A percentile compares a stretch with the other conserved stretches of the same genome.
Evolutionary conservation across 1,140 invertebrate genomes (phyloP).

Genomic region (Lucilia cuprina): DNA sequence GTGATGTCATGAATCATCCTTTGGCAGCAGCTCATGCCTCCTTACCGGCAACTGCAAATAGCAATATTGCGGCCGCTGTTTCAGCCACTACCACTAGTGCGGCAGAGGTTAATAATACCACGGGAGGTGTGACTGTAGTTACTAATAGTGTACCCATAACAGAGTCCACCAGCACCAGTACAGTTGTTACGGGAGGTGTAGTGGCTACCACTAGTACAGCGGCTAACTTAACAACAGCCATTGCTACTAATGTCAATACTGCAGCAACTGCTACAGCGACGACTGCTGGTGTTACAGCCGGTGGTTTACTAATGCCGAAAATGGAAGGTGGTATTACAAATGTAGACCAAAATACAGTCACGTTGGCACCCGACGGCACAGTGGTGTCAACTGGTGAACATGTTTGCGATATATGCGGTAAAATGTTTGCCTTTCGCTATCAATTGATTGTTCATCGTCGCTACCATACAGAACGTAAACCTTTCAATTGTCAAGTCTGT

Average conservation of each 20-base stretch:
- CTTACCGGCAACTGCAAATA: slow-evolving; percentile 45
- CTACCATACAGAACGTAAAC: slow-evolving; percentile 85
- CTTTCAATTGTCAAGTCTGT: slow-evolving; percentile 84
- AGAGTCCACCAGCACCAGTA: slow-evolving; percentile 41
- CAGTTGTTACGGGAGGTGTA: slow-evolving; percentile 40
- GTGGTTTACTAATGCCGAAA: slow-evolving; percentile 65
- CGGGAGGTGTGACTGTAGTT: slow-evolving; percentile 45
- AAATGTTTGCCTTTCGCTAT: slow-evolving; percentile 85
- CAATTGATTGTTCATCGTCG: slow-evolving; percentile 81
- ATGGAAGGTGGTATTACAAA: slow-evolving; percentile 67
- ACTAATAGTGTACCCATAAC: slow-evolving; percentile 35
- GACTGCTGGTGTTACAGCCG: slow-evolving; percentile 33
- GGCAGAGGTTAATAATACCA: slow-evolving; percentile 50
- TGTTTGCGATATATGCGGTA: slow-evolving; percentile 82
- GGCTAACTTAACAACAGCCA: slow-evolving; percentile 37
- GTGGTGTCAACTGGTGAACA: slow-evolving; percentile 72
- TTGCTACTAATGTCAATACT: slow-evolving; percentile 20
- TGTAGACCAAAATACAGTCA: slow-evolving; percentile 65
- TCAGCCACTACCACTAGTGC: slow-evolving; percentile 55
- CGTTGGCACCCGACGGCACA: slow-evolving; percentile 64
- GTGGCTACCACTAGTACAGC: slow-evolving; percentile 35
- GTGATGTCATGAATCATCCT: slow-evolving; percentile 66
- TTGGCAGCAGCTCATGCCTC: slow-evolving; percentile 46
- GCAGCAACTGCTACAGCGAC: slow-evolving; percentile 39
- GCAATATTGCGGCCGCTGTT: slow-evolving; percentile 57